Conservation (phyloP, 2,797 vertebrate genomes). For the Hemitrygon akajei region DNA sequence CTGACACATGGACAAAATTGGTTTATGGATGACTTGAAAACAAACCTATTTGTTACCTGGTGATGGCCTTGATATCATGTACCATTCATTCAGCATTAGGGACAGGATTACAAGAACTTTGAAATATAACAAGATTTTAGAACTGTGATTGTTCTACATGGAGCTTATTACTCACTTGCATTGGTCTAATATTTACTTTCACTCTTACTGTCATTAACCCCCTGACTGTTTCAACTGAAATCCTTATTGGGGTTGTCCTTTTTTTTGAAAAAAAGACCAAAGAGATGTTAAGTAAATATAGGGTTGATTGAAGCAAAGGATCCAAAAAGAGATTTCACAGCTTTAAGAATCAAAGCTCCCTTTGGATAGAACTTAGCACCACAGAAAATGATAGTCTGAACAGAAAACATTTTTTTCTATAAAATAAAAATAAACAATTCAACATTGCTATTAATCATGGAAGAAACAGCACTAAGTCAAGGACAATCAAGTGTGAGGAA, state of each 20-base stretch:
- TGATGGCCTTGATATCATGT: not conserved
- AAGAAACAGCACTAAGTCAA: constrained; percentile 5
- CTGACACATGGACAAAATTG: too few relatives aligned
- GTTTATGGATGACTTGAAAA: too few relatives aligned
- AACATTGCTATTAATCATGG: not conserved
- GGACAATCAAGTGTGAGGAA: constrained; percentile 31
- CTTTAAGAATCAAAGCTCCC: not conserved
- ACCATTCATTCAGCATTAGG: not conserved
- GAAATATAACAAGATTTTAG: not conserved
- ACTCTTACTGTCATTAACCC: not conserved
- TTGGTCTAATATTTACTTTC: not conserved
- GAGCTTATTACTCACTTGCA: too few relatives aligned
- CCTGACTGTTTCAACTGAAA: not conserved
- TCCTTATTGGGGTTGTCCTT: not conserved
- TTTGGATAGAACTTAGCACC: not conserved
- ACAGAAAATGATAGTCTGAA: not conserved
- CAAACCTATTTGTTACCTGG: too few relatives aligned
- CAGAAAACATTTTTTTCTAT: not conserved
- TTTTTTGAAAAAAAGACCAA: not conserved
- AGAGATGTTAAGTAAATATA: not conserved
- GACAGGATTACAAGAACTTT: not conserved
- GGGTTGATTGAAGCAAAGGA: not conserved
- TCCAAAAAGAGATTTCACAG: constrained; percentile 26
- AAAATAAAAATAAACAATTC: not conserved
- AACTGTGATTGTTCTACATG: too few relatives aligned